Evolutionary conservation across 92 coral and sea anemone genomes (phyloP).

Genomic region (Ricordea florida): DNA sequence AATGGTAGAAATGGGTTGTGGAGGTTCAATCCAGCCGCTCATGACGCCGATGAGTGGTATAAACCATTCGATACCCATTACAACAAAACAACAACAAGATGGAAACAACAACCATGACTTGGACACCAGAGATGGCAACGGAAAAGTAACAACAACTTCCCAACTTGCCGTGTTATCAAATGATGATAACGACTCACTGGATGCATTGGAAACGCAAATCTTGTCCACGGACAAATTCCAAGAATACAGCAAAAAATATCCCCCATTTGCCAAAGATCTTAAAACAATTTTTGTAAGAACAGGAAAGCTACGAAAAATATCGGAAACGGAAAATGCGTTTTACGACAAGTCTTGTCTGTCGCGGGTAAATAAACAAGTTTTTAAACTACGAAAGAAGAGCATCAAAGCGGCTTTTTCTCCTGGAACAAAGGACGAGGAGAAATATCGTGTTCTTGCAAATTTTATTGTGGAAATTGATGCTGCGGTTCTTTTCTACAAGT

Average conservation of each 20-base stretch:
- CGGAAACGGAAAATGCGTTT: conserved; percentile 7
- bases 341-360: not conserved
- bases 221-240: conserved; percentile 6
- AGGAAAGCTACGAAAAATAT: conserved; percentile 2
- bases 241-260: not conserved
- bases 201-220: not conserved
- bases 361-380: conserved; percentile 10
- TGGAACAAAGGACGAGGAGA: conserved; percentile 27
- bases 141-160: too few relatives aligned
- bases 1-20: too few relatives aligned
- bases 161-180: too few relatives aligned
- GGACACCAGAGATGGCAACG: too few relatives aligned
- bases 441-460: conserved; percentile 31
- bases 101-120: too few relatives aligned
- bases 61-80: too few relatives aligned
- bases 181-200: conserved; percentile 8
- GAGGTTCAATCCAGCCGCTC: too few relatives aligned
- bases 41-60: too few relatives aligned
- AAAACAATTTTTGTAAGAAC: not conserved
- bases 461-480: conserved; percentile 45
- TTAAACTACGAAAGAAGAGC: conserved; percentile 17
- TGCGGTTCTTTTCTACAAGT: not conserved
- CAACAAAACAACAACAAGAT: too few relatives aligned
- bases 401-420: conserved; percentile 26
- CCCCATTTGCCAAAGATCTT: not conserved